Conservation (phyloP, 1,140 invertebrate genomes). For the Musca domestica region DNA sequence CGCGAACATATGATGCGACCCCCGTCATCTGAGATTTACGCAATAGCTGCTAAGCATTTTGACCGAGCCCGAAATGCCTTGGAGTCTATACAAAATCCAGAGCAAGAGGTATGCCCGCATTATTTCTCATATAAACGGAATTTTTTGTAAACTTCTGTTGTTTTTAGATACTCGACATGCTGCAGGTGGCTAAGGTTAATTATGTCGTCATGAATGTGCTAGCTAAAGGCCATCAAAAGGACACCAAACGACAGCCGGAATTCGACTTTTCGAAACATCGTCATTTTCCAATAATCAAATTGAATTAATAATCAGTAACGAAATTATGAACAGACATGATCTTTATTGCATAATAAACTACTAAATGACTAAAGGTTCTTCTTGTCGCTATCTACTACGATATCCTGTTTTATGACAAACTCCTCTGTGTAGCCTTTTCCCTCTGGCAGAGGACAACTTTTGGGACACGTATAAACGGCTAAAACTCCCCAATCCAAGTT, state of each 20-base stretch:
- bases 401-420: constrained; percentile 88
- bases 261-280: constrained; percentile 88
- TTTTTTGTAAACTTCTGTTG: neutral
- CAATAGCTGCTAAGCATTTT: constrained; percentile 85
- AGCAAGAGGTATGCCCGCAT: constrained; percentile 69
- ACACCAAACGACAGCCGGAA: constrained; percentile 76
- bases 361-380: neutral
- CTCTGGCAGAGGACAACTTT: constrained; percentile 63
- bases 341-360: neutral
- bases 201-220: constrained; percentile 91
- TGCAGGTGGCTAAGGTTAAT: constrained; percentile 91
- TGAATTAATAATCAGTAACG: constrained; percentile 40
- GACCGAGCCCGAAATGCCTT: constrained; percentile 83
- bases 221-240: constrained; percentile 85
- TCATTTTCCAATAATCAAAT: constrained; percentile 89
- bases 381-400: constrained; percentile 39
- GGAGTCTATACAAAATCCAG: constrained; percentile 73
- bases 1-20: constrained; percentile 50
- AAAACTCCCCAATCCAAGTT: constrained; percentile 89
- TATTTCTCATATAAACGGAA: neutral
- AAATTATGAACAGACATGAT: neutral
- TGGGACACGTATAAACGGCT: constrained; percentile 79
- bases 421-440: constrained; percentile 66
- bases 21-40: constrained; percentile 62
- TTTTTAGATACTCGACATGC: constrained; percentile 73